A percentile compares a stretch with the other conserved stretches of the same genome.
Evolutionary conservation across 2,113 vertebrate genomes (phyloP).

Genomic region (Lepisosteus osseus): DNA sequence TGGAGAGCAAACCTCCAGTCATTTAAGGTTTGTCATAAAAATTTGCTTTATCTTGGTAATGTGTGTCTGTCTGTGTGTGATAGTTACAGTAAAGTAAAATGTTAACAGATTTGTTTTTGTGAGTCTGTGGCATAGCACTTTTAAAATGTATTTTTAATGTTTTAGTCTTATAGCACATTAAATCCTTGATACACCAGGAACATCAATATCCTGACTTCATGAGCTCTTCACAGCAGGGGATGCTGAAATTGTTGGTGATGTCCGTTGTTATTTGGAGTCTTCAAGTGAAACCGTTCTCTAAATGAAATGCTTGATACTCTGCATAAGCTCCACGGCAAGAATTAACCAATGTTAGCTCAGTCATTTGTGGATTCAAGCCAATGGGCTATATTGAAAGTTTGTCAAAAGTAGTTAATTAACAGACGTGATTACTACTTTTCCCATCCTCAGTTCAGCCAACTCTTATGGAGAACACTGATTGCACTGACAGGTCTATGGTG

Average conservation of each 20-base stretch:
- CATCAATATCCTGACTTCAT: too few relatives aligned
- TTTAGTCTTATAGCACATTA: too few relatives aligned
- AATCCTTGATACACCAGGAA: too few relatives aligned
- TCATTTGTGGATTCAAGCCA: background rate
- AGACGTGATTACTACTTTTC: background rate
- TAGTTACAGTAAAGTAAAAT: background rate
- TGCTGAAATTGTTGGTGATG: too few relatives aligned
- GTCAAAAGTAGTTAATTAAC: background rate
- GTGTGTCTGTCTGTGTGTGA: constrained; percentile 11
- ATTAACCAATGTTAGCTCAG: background rate
- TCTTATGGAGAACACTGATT: too few relatives aligned
- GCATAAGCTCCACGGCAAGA: too few relatives aligned
- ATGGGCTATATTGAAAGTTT: background rate
- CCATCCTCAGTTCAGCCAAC: too few relatives aligned
- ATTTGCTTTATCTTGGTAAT: constrained; percentile 21
- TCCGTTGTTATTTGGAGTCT: too few relatives aligned
- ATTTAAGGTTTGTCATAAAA: constrained; percentile 64
- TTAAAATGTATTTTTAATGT: background rate
- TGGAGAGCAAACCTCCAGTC: constrained; percentile 54
- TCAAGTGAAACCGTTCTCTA: too few relatives aligned
- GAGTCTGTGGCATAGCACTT: too few relatives aligned
- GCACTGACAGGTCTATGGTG: background rate
- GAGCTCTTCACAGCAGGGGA: too few relatives aligned
- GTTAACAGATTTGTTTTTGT: background rate
- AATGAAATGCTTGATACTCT: too few relatives aligned